Percentiles rank a stretch among this genome's conserved stretches.
Evolutionary conservation across 2,888 invertebrate species (phyloP).

Genomic region (Parnassius apollo): DNA sequence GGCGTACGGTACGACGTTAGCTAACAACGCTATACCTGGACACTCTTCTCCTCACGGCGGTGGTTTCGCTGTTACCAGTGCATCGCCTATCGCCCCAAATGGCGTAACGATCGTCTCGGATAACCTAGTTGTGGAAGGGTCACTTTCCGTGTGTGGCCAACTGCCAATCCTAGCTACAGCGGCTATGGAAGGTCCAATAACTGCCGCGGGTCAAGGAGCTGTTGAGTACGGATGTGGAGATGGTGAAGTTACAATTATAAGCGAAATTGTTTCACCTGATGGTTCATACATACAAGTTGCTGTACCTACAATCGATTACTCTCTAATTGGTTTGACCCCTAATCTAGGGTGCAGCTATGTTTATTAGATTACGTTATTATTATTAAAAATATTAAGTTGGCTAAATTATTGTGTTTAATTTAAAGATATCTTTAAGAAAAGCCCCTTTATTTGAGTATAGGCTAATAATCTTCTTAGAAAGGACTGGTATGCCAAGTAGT

Average conservation of each 20-base stretch:
- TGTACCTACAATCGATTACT: slow-evolving; percentile 15
- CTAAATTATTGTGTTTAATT: slow-evolving; percentile 15
- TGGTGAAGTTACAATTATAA: slow-evolving; percentile 24
- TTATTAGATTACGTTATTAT: slow-evolving; percentile 23
- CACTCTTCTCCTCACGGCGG: slow-evolving; percentile 23
- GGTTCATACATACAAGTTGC: slow-evolving; percentile 14
- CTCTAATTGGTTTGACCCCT: slow-evolving; percentile 11
- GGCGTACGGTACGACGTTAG: slow-evolving; percentile 7
- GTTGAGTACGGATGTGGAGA: slow-evolving; percentile 35
- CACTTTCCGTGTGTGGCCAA: slow-evolving; percentile 41
- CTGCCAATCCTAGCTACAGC: slow-evolving; percentile 48
- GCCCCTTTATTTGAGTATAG: neutral
- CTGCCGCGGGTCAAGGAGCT: slow-evolving; percentile 41
- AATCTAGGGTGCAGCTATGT: slow-evolving; percentile 14
- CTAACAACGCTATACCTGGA: slow-evolving; percentile 4
- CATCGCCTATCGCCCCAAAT: slow-evolving; percentile 43
- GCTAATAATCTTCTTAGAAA: no score
- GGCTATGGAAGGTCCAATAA: slow-evolving; percentile 40
- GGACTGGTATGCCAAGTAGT: no score
- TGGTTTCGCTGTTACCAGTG: slow-evolving; percentile 36
- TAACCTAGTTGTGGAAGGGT: slow-evolving; percentile 43
- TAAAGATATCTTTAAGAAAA: neutral
- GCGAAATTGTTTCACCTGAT: slow-evolving; percentile 12
- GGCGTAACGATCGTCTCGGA: slow-evolving; percentile 45
- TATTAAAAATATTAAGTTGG: slow-evolving; percentile 23